Percentiles rank a stretch among this genome's conserved stretches.
Conservation (phyloP, 2,888 invertebrate species). For the Hyposoter dolosus region DNA sequence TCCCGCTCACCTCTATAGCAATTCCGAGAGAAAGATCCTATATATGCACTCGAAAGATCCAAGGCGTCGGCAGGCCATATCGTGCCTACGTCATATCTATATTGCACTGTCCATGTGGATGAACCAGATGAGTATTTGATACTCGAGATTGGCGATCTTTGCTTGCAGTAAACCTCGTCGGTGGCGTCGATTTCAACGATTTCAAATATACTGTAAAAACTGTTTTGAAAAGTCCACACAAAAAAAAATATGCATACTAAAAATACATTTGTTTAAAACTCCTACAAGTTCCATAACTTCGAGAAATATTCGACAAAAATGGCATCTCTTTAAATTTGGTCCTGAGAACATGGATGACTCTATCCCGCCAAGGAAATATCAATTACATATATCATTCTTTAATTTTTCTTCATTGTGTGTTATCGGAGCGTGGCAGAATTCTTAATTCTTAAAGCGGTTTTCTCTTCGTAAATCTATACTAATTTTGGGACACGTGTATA, state of each 20-base stretch:
- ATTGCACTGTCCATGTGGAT: conserved; percentile 11
- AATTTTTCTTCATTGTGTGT: not conserved
- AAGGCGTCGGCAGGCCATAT: conserved; percentile 47
- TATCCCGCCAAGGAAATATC: not conserved
- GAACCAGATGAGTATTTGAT: conserved; percentile 61
- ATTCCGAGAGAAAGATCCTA: conserved; percentile 2
- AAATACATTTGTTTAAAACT: not conserved
- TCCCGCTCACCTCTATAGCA: conserved; percentile 52
- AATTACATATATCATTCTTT: not conserved
- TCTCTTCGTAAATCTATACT: not conserved
- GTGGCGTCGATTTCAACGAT: conserved; percentile 15
- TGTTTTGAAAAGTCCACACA: not conserved
- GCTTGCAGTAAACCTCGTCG: conserved; percentile 18
- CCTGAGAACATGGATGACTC: not conserved
- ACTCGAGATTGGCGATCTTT: conserved; percentile 40
- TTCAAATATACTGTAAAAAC: not conserved
- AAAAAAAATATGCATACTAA: not conserved
- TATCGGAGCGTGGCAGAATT: not conserved
- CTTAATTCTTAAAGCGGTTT: not conserved
- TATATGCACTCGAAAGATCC: conserved; percentile 62
- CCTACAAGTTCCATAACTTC: not conserved
- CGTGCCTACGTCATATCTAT: conserved; percentile 25
- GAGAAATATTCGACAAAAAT: not conserved
- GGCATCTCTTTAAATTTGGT: too few relatives aligned
- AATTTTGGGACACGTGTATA: not conserved